Evolutionary conservation across 2,113 vertebrate species (phyloP), one percentile per base, ranked within the genome.

Genomic region (Bambusicola thoracicus): DNA sequence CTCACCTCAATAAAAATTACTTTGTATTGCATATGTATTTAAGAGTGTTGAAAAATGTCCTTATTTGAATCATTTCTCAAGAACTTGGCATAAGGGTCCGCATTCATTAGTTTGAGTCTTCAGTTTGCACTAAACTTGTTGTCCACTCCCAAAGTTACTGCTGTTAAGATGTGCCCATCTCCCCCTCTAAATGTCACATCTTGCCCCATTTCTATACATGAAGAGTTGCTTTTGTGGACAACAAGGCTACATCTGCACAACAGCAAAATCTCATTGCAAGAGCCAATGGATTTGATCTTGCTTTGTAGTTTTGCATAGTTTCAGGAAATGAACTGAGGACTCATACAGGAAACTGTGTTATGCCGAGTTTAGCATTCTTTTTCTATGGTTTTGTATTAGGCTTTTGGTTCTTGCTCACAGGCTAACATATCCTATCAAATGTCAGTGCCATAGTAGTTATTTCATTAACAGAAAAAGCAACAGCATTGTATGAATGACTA

Each of bases 131-230:
- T 65, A 82, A 53, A 19, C 13, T 63, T 66, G 19, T 25, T n/a
- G 27, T 6, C 32, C 4, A 1, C 13, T 56, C 11, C 15, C 67
- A 65, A 53, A 77, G 6, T 44, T 58, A 15, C 43, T 68, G 55
- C 49, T 65, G 16, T 25, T 65, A 36, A 56, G 22, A 13, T 1
- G 9, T 32, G 16, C 13, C 61, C 25, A 46, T 20, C 14, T 87
- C 32, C 40, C 70, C 16, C n/a, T 63, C 32, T 32, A 56, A 62
- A 70, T 7, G 11, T 13, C 25, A 32, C 11, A 58, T 40, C 16
- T 56, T 53, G 53, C 36, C 51, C 53, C 55, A 2, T 13, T 19
- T 25, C 48, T 13, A 10, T 0, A 0, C 13, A 29, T 0, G 2
- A 79, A 46, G 36, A 73, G 3, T 0, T 0, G 44, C 51, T 84